Base-by-base conservation (phyloP, 2,888 invertebrate species). In the Bugula neritina region DNA sequence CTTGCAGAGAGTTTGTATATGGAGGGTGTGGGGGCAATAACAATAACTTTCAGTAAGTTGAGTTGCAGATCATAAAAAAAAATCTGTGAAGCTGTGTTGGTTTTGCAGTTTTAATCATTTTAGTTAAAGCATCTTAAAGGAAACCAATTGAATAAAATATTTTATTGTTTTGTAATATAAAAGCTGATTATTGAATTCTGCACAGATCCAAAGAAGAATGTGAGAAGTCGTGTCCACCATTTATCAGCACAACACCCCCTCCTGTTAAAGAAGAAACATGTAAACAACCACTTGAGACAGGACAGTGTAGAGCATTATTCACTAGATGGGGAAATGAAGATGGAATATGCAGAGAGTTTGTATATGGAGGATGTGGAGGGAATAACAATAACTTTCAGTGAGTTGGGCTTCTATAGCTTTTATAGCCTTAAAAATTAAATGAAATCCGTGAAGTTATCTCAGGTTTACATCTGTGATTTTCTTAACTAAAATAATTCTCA, bases 341-440 rank as follows among this genome's bases (percentile, higher is more conserved):
- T 55, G 55, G 55, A 5, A 5, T n/a, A 55, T 55, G 55, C 25
- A 55, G 10, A 3, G n/a, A 3, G n/a, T 55, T 55, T 23, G n/a
- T n/a, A 55, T 55, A 13, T 25, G 55, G 55, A 13, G 55, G 55
- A 13, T 55, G 55, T 55, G n/a, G 25, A 55, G 55, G 55, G n/a
- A 55, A 55, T 23, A 23, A 10, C 21, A 55, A 55, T 25, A 55
- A 55, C 55, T 55, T 55, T 55, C n/a, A 55, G 55, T 55, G 55
- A 55, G 43, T 55, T 13, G 21, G 21, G 21, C 52, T n/a, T n/a
- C n/a, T n/a, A n/a, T n/a, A n/a, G n/a, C n/a, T n/a, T n/a, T n/a
- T n/a, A n/a, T n/a, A n/a, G n/a, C n/a, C n/a, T n/a, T n/a, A n/a
- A n/a, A n/a, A n/a, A n/a, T n/a, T n/a, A n/a, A n/a, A n/a, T n/a